phyloP scores from a whole-genome alignment of 2,113 vertebrate genomes.

The Hippocampus zosterae region DNA sequence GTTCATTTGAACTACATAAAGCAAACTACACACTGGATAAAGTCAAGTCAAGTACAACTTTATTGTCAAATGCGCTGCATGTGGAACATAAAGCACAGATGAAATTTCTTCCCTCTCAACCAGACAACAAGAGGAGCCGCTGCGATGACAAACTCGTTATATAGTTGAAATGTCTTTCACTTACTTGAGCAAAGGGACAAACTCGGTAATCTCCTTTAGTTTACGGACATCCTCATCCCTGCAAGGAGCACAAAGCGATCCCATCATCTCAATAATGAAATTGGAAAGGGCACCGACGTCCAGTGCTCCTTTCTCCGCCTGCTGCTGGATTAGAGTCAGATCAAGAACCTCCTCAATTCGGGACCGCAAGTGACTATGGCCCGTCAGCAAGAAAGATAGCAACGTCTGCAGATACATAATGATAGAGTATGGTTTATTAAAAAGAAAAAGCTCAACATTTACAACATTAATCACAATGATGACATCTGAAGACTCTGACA shows the following conservation, averaged over 20 bases:
- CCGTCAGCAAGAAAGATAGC: conserved; percentile 85
- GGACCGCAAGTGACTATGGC: conserved; percentile 80
- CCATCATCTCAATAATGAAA: conserved; percentile 92
- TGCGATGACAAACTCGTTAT: not conserved
- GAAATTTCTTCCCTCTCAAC: too few species aligned
- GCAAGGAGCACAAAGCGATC: conserved; percentile 87
- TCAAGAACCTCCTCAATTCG: conserved; percentile 90
- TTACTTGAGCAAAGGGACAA: conserved; percentile 89
- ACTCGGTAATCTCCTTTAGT: conserved; percentile 82
- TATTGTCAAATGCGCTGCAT: too few species aligned
- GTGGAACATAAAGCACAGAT: too few species aligned
- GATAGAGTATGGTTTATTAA: not conserved
- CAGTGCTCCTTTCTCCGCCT: conserved; percentile 89
- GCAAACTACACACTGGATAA: too few species aligned
- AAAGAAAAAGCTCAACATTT: not conserved
- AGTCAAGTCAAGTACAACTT: too few species aligned
- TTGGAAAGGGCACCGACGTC: conserved; percentile 85
- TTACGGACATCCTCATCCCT: conserved; percentile 86
- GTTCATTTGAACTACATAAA: too few species aligned
- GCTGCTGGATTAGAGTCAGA: conserved; percentile 88
- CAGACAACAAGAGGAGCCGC: too few species aligned
- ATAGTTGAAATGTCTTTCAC: not conserved
- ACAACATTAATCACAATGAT: not conserved
- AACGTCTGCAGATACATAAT: conserved; percentile 71
- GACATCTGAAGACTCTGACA: not conserved